Conservation (phyloP, 2,113 vertebrate genomes). For the Peromyscus polionotus region DNA sequence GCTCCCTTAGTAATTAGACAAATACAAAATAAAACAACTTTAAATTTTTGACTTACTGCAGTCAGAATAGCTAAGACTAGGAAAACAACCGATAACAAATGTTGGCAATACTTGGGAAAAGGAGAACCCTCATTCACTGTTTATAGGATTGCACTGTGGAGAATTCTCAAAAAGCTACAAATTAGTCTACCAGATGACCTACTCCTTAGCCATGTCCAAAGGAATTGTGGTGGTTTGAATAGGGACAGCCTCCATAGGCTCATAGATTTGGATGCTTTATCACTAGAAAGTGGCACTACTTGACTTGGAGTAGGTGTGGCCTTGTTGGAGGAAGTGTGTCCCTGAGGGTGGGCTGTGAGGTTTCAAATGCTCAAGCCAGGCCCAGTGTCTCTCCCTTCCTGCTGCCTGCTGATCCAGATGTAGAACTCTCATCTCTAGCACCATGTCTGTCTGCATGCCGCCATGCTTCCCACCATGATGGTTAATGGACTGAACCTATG, state of each 20-base stretch:
- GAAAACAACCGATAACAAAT: neutral
- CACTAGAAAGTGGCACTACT: neutral
- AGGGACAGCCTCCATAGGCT: neutral
- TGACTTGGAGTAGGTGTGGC: neutral
- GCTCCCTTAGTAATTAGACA: neutral
- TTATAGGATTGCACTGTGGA: neutral
- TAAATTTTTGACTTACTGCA: neutral
- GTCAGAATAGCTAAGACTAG: neutral
- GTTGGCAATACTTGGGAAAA: too few species aligned
- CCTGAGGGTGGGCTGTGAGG: neutral
- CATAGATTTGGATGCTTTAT: neutral
- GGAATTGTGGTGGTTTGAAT: neutral
- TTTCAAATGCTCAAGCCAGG: neutral
- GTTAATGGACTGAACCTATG: neutral
- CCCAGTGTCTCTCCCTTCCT: neutral
- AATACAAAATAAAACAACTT: neutral
- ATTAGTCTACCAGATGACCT: neutral
- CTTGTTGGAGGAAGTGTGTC: neutral
- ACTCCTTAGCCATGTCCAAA: neutral
- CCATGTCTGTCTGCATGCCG: neutral
- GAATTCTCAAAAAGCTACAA: neutral
- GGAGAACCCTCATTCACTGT: neutral
- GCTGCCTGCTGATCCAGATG: neutral
- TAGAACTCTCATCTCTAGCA: neutral
- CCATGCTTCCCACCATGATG: neutral